Evolutionary conservation across 2,888 invertebrate genomes (phyloP), one percentile per base, ranked within the genome.

Genomic region (Odontomyia ornata): DNA sequence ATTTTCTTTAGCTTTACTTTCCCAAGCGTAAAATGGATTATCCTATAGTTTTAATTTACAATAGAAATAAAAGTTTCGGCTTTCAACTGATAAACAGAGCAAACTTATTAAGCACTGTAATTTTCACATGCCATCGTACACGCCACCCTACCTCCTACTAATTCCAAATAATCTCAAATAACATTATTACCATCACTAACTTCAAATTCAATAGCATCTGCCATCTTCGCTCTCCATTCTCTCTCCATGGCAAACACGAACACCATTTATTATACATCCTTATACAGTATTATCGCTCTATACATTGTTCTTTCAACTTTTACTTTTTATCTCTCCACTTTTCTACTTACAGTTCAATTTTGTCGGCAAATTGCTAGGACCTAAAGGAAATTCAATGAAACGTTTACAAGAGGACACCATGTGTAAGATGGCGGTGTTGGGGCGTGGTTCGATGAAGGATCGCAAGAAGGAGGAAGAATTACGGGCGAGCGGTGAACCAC

Each of bases 361-460:
- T 88, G 97, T 97, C 80, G 97, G 97, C 7, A 97, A 97, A 87
- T 90, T 97, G 79, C 88, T 97, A 82, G 97, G 97, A 1, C 97
- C 97, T 18, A 97, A 96, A 87, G 97, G 97, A 75, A 96, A 95
- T 87, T 96, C 97, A 0, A 88, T 97, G 85, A 96, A 96, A 86
- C 90, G 96, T 80, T 89, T 97, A 30, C 97, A 97, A 86, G 96
- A 97, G 85, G 96, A 96, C 86, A 97, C 97, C 13, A 95, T 96
- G 91, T 96, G 96, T 84, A 97, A 96, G 89, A 97, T 97, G 95
- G 95, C 97, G 30, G 95, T 97, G 13, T 89, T 97, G 27, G 97
- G 97, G 5, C 90, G 94, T 79, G 97, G 97, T 9, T 97, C 97
- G 5, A 97, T 97, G 96, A 93, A 95, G 85, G 97, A 97, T 85